Evolutionary conservation across 2,113 vertebrate species (phyloP), one percentile per base, ranked within the genome.

Genomic region (Notiomystis cincta): DNA sequence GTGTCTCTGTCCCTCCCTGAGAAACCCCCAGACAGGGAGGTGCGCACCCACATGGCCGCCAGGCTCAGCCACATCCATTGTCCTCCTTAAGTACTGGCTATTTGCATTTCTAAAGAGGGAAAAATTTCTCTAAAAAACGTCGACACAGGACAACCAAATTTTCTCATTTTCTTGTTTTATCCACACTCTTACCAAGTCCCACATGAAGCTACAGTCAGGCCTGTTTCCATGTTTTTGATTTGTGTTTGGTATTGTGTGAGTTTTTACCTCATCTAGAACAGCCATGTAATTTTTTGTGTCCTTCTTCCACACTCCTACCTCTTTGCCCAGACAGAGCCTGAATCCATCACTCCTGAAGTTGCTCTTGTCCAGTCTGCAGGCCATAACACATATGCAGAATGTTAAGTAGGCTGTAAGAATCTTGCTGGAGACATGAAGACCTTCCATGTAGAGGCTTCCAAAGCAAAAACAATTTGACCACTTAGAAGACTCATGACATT

Each of bases 391-490:
- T 18, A 60, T 42, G 58, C 69, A 82, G 53, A 72, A 64, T 48
- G 10, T 0, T 31, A 66, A 78, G 35, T 0, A 87, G 11, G 44
- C 35, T 78, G 58, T n/a, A 17, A 71, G 57, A 24, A 75, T 64
- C 64, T 67, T 91, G 65, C 33, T 78, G 54, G 54, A 90, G 27
- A 80, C 28, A 77, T 11, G 31, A 62, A 54, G 21, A 66, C 48
- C 28, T 92, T 78, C 82, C 40, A 13, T 12, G 18, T 23, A 56
- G 22, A 40, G 40, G 51, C 72, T 90, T 83, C 44, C 45, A 78
- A 83, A 79, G 69, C 60, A 95, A 62, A 31, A 90, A 35, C 45
- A 84, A 38, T 48, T 18, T 78, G 65, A 87, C 70, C 82, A 71
- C 48, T 91, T 44, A 72, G 16, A 90, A 93, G 53, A 95, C 64